Conservation (phyloP, 2,888 invertebrate species). For the Tetranychus piercei region DNA sequence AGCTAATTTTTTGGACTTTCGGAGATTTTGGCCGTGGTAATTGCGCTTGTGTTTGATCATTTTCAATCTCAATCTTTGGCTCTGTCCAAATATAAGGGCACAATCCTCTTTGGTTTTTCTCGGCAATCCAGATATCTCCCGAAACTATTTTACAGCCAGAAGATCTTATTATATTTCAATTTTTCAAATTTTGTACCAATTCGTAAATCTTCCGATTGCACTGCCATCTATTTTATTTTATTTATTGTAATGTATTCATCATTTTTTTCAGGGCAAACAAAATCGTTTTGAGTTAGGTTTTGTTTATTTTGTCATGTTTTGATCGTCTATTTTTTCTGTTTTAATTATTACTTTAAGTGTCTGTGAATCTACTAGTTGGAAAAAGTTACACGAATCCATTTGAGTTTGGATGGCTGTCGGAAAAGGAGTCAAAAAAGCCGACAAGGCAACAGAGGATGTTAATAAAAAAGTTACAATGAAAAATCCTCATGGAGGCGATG, state of each 20-base stretch:
- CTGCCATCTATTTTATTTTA: not conserved
- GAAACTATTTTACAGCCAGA: not conserved
- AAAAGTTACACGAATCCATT: constrained; percentile 94
- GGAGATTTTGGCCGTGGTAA: not conserved
- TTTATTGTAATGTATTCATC: not conserved
- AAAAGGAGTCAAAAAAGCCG: constrained; percentile 84
- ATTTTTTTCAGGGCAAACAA: not conserved
- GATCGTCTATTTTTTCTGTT: not conserved
- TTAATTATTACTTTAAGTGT: too few relatives aligned
- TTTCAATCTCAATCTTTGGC: not conserved
- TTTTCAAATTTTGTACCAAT: too few relatives aligned
- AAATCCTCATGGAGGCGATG: constrained; percentile 89
- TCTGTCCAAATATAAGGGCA: not conserved
- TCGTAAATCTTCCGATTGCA: not conserved
- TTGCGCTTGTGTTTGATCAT: not conserved
- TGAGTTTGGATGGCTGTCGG: constrained; percentile 81
- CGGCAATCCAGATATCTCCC: constrained; percentile 18
- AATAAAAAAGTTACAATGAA: constrained; percentile 90
- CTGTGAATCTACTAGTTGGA: constrained; percentile 79
- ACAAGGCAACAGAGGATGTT: constrained; percentile 96
- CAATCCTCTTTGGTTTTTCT: constrained; percentile 8
- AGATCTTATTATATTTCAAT: constrained; percentile 2
- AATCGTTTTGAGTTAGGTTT: not conserved
- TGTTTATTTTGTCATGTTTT: not conserved
- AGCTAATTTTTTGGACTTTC: not conserved